phyloP scores from a whole-genome alignment of 2,797 vertebrate species.

The Dromococcyx pavoninus region DNA sequence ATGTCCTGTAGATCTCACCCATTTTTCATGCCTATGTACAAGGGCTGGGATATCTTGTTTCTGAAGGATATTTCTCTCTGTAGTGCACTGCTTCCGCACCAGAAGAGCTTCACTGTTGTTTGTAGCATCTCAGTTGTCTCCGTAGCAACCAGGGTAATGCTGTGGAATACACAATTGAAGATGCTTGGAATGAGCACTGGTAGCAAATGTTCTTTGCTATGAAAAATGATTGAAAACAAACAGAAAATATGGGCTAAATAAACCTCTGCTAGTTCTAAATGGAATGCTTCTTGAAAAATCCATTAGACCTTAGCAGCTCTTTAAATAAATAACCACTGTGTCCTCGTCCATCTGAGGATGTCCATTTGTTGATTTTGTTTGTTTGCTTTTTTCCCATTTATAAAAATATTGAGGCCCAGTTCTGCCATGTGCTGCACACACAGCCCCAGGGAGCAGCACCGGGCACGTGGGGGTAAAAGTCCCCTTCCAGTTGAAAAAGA shows the following conservation, averaged over 20 bases:
- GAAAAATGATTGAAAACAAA: conserved; percentile 60
- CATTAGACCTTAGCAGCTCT: conserved; percentile 39
- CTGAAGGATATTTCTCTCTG: background rate
- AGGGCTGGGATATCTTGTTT: background rate
- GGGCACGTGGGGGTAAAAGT: fast-evolving
- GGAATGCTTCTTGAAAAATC: conserved; percentile 42
- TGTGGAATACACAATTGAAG: background rate
- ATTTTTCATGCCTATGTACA: background rate
- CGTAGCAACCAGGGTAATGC: conserved; percentile 30
- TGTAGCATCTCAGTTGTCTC: conserved; percentile 47
- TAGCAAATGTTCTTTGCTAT: conserved; percentile 42
- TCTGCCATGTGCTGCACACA: background rate
- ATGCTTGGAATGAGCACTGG: conserved; percentile 7
- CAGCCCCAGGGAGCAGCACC: background rate
- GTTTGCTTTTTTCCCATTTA: conserved; percentile 12
- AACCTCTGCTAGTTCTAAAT: conserved; percentile 41
- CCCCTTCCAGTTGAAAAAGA: background rate
- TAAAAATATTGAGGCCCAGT: background rate
- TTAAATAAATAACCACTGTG: conserved; percentile 45
- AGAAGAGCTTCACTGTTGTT: conserved; percentile 24
- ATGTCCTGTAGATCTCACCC: background rate
- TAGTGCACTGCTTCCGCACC: background rate
- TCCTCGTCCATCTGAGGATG: conserved; percentile 28
- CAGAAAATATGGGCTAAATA: conserved; percentile 48
- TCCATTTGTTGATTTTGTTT: conserved; percentile 40